phyloP scores from a whole-genome alignment of 1,140 invertebrate species.

The Mylabris phalerata region DNA sequence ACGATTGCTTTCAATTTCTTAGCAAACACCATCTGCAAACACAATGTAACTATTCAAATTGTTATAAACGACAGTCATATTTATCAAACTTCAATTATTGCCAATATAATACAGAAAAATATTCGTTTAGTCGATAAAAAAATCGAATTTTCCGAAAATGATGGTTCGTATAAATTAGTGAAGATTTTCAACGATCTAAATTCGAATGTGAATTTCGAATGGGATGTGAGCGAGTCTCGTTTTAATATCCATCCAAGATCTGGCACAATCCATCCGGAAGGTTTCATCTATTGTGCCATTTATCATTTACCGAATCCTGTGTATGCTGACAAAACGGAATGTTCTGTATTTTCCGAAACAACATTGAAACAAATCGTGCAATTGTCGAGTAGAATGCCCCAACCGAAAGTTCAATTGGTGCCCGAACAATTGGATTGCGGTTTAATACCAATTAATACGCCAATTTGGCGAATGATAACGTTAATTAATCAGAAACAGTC shows the following conservation, averaged over 20 bases:
- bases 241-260: slow-evolving; percentile 13
- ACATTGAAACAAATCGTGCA: slow-evolving; percentile 21
- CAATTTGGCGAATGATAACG: slow-evolving; percentile 11
- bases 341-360: slow-evolving; percentile 23
- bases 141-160: neutral
- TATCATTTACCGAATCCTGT: slow-evolving; percentile 16
- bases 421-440: slow-evolving; percentile 13
- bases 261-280: slow-evolving; percentile 18
- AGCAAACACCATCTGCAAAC: neutral
- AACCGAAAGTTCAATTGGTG: slow-evolving; percentile 10
- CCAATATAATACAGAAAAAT: slow-evolving; percentile 1
- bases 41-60: slow-evolving; percentile 3
- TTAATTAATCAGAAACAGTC: slow-evolving; percentile 20
- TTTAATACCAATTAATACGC: slow-evolving; percentile 22
- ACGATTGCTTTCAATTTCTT: neutral
- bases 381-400: slow-evolving; percentile 13
- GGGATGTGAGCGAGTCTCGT: slow-evolving; percentile 16
- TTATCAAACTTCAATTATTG: neutral
- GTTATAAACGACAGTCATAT: slow-evolving; percentile 1
- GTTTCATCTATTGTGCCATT: slow-evolving; percentile 16
- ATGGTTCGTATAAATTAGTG: slow-evolving; percentile 9
- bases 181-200: slow-evolving; percentile 26
- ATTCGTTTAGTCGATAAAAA: neutral
- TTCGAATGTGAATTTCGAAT: slow-evolving; percentile 18
- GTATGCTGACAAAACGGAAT: slow-evolving; percentile 12